Percentiles rank a stretch among this genome's conserved stretches.
Conservation (phyloP, 2,888 invertebrate species). For the Enchytraeus crypticus region DNA sequence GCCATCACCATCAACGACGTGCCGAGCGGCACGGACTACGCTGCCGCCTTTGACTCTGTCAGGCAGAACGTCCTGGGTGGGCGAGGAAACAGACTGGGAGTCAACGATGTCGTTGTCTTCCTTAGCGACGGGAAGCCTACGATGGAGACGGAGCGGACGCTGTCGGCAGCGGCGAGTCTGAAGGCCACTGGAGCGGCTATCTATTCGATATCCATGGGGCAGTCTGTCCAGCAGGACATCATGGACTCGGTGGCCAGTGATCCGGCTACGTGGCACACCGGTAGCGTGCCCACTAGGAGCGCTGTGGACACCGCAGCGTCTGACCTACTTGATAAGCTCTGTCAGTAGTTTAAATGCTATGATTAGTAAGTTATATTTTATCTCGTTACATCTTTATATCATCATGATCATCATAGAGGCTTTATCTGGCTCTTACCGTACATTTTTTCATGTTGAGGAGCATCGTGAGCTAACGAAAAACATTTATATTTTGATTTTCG, state of each 20-base stretch:
- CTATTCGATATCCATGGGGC: slow-evolving; percentile 10
- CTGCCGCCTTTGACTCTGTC: slow-evolving; percentile 10
- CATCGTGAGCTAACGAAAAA: no score
- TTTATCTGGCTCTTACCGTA: no score
- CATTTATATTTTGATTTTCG: no score
- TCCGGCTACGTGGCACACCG: slow-evolving; percentile 1
- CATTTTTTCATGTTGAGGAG: no score
- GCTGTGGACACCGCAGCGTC: slow-evolving; percentile 2
- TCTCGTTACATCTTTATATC: no score
- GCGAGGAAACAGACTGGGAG: slow-evolving; percentile 8
- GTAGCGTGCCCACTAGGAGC: background rate
- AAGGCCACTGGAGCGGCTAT: slow-evolving; percentile 2
- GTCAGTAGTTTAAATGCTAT: no score
- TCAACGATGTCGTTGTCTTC: slow-evolving; percentile 15
- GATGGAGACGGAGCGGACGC: background rate
- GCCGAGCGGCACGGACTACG: slow-evolving; percentile 18
- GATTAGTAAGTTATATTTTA: no score
- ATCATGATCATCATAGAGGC: no score
- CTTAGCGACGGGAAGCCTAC: slow-evolving; percentile 21
- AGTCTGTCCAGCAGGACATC: background rate
- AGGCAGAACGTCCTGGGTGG: slow-evolving; percentile 5
- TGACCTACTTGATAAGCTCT: slow-evolving; percentile 11
- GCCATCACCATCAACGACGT: slow-evolving; percentile 20
- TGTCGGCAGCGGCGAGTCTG: background rate
- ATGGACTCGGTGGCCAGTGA: slow-evolving; percentile 11